Evolutionary conservation across 2,797 vertebrate genomes (phyloP).

Genomic region (Ptychadena robeensis): DNA sequence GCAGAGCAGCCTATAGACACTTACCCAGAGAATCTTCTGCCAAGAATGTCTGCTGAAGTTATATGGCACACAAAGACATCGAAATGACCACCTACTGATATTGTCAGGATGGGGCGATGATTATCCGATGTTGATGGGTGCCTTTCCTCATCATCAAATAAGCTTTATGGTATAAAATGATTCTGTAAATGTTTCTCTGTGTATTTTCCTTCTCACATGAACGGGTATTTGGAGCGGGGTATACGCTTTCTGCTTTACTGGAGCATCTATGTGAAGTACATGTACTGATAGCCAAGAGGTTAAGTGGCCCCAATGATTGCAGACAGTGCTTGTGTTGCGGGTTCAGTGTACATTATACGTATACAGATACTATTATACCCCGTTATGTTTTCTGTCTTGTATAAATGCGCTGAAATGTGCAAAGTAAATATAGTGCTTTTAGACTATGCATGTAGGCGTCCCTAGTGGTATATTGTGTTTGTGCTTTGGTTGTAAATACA

Average conservation of each 20-base stretch:
- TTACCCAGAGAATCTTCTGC: neutral
- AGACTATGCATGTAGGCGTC: slow-evolving; percentile 57
- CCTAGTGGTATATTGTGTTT: slow-evolving; percentile 31
- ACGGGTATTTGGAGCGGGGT: neutral
- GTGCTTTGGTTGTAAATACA: slow-evolving; percentile 61
- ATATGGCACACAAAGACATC: neutral
- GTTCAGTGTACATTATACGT: slow-evolving; percentile 1
- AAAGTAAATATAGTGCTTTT: slow-evolving; percentile 48
- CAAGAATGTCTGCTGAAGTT: neutral
- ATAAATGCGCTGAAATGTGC: slow-evolving; percentile 48
- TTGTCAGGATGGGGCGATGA: neutral
- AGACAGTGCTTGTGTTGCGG: neutral
- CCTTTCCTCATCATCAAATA: neutral
- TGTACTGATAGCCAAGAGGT: neutral
- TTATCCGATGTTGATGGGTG: too few species aligned
- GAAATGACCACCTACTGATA: neutral
- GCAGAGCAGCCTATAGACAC: neutral
- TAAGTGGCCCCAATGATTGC: neutral
- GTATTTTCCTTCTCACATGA: neutral
- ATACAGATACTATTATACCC: neutral
- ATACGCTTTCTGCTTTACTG: neutral
- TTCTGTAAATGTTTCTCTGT: neutral
- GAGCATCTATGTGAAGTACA: neutral
- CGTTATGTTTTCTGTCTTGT: slow-evolving; percentile 41
- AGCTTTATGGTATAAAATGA: neutral